Evolutionary conservation across 1,140 invertebrate species (phyloP).

Genomic region (Euwallacea fornicatus): DNA sequence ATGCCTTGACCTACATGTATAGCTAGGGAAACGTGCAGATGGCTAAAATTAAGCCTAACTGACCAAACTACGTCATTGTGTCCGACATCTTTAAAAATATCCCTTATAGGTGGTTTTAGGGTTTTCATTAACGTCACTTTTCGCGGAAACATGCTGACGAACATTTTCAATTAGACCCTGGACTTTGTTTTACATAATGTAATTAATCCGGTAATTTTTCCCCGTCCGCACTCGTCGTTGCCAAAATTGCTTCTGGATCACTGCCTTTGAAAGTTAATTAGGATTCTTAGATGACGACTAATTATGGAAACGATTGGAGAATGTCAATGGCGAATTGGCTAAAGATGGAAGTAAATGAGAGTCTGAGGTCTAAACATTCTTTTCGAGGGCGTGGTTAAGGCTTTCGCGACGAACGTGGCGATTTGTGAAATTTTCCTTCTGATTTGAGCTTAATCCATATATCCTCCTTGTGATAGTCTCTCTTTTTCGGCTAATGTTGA

Average conservation of each 20-base stretch:
- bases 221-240: slow-evolving; percentile 20
- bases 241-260: slow-evolving; percentile 30
- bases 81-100: slow-evolving; percentile 21
- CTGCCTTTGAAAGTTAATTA: slow-evolving; percentile 28
- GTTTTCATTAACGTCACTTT: slow-evolving; percentile 31
- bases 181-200: slow-evolving; percentile 35
- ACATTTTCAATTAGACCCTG: slow-evolving; percentile 31
- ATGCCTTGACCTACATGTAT: too few relatives aligned
- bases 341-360: too few relatives aligned
- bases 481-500: too few relatives aligned
- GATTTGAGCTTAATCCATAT: too few relatives aligned
- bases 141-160: slow-evolving; percentile 25
- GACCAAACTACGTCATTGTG: too few relatives aligned
- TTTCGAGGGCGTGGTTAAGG: too few relatives aligned
- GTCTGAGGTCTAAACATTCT: too few relatives aligned
- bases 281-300: slow-evolving; percentile 13
- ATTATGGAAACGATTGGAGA: slow-evolving; percentile 14
- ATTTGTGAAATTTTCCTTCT: too few relatives aligned
- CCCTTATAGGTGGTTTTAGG: slow-evolving; percentile 26
- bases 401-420: too few relatives aligned
- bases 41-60: too few relatives aligned
- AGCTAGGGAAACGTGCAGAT: too few relatives aligned
- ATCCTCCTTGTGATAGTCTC: too few relatives aligned
- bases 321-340: neutral
- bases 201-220: slow-evolving; percentile 32